These are phyloP conservation scores for Blomia tropicalis DNA, from an alignment of 2,888 invertebrate species.

Conservation along the genomic window DNA sequence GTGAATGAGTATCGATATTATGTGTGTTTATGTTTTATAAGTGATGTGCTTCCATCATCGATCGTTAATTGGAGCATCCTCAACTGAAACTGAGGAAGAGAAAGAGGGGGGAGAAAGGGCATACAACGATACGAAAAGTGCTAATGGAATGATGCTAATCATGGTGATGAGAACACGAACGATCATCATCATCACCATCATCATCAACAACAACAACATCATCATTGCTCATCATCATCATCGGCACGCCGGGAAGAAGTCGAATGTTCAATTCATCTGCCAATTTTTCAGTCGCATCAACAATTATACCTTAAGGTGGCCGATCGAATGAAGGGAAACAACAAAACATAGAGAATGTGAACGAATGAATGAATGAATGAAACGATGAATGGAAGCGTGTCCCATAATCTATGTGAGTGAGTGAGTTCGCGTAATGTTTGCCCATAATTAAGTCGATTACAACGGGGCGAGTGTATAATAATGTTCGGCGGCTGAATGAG, in stretches of 20 bases:
- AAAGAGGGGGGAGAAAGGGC: neutral
- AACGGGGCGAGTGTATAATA: neutral
- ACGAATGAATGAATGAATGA: neutral
- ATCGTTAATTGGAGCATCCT: constrained; percentile 6
- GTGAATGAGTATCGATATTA: too few species aligned
- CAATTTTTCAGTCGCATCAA: neutral
- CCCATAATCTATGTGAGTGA: too few species aligned
- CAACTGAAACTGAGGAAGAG: neutral
- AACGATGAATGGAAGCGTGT: neutral
- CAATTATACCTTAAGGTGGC: neutral
- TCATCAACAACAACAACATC: neutral
- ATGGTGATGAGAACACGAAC: constrained; percentile 6
- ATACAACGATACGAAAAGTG: too few species aligned
- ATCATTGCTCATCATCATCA: neutral
- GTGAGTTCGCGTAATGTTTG: neutral
- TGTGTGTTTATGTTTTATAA: too few species aligned
- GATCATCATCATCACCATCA: neutral
- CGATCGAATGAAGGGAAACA: too few species aligned
- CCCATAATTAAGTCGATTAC: constrained; percentile 9
- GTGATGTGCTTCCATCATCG: too few species aligned
- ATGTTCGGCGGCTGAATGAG: neutral
- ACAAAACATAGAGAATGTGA: too few species aligned
- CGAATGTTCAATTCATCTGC: constrained; percentile 10
- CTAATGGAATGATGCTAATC: constrained; percentile 12
- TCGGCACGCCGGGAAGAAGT: neutral